A percentile compares a stretch with the other conserved stretches of the same genome.
phyloP scores from a whole-genome alignment of 1,140 invertebrate genomes.

The Meloidogyne chitwoodi region DNA sequence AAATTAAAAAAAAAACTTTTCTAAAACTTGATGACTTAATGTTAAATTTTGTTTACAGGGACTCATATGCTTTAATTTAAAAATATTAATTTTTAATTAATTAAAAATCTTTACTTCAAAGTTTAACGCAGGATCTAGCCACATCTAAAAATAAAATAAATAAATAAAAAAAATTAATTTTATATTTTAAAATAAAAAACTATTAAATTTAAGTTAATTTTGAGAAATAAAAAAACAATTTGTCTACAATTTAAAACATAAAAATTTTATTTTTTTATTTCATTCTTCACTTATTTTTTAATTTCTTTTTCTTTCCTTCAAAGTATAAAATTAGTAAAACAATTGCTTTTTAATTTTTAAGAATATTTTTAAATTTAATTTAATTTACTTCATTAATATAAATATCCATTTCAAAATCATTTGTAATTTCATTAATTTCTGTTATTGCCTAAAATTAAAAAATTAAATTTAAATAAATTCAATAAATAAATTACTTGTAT shows the following conservation, averaged over 20 bases:
- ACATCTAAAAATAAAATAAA: slow-evolving; percentile 20
- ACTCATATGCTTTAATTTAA: slow-evolving; percentile 41
- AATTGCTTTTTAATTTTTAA: neutral
- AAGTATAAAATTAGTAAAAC: too few species aligned
- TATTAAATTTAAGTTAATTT: too few species aligned
- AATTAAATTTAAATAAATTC: neutral
- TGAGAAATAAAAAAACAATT: too few species aligned
- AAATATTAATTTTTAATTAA: neutral
- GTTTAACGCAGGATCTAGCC: slow-evolving; percentile 51
- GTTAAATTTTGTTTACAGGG: slow-evolving; percentile 59
- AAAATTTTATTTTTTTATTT: too few species aligned
- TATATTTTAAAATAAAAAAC: too few species aligned
- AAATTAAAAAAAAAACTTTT: slow-evolving; percentile 24
- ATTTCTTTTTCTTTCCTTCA: too few species aligned
- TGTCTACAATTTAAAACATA: too few species aligned
- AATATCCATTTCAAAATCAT: slow-evolving; percentile 61
- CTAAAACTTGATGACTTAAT: slow-evolving; percentile 18
- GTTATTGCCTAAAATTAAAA: slow-evolving; percentile 45
- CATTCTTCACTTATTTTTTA: too few species aligned
- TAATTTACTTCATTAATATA: slow-evolving; percentile 57
- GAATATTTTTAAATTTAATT: too few species aligned
- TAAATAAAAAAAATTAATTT: too few species aligned
- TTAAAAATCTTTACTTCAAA: slow-evolving; percentile 41
- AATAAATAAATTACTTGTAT: slow-evolving; percentile 34
- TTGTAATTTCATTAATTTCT: slow-evolving; percentile 59